Percentiles rank a stretch among this genome's conserved stretches.
phyloP scores from a whole-genome alignment of 2,113 vertebrate species.

The Gymnobelideus leadbeateri region DNA sequence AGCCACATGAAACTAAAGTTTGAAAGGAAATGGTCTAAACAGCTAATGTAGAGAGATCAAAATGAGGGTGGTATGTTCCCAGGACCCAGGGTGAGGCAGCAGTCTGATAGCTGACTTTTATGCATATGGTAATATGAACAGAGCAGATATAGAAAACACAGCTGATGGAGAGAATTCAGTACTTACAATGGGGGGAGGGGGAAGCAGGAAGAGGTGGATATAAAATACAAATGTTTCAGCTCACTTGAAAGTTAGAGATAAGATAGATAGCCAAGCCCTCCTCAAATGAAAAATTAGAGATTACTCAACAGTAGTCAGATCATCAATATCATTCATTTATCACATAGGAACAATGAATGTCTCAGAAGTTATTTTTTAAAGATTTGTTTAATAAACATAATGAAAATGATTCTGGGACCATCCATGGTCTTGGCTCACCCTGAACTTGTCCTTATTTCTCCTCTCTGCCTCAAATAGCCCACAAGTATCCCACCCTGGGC shows the following conservation, averaged over 20 bases:
- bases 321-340: background rate
- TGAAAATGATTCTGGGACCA: background rate
- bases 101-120: conserved; percentile 79
- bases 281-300: conserved; percentile 22
- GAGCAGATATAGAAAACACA: conserved; percentile 61
- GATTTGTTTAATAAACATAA: conserved; percentile 19
- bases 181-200: background rate
- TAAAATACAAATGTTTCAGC: conserved; percentile 37
- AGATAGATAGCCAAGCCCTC: background rate
- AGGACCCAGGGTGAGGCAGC: conserved; percentile 82
- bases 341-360: background rate
- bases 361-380: conserved; percentile 1
- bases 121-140: conserved; percentile 77
- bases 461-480: conserved; percentile 1
- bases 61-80: conserved; percentile 84
- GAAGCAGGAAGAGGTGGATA: background rate
- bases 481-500: background rate
- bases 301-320: background rate
- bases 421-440: background rate
- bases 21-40: conserved; percentile 85
- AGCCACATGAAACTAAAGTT: conserved; percentile 82
- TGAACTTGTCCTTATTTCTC: conserved; percentile 14
- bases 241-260: conserved; percentile 31
- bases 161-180: conserved; percentile 25
- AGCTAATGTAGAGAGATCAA: conserved; percentile 84